Percentiles rank a stretch among this genome's conserved stretches.
phyloP scores from a whole-genome alignment of 2,888 invertebrate species.

The Drosophila kambysellisi region DNA sequence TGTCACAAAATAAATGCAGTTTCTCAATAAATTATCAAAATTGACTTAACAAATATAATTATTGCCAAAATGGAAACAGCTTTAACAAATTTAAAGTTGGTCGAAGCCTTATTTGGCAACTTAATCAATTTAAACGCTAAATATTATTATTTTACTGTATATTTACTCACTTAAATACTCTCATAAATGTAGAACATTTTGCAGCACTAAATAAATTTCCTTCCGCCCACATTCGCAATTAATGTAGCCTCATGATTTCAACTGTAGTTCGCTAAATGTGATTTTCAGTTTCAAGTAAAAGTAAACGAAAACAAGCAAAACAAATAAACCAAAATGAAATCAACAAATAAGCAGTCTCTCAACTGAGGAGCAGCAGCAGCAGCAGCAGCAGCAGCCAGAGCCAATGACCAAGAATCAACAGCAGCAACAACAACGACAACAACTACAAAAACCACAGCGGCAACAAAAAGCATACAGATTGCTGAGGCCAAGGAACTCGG shows the following conservation, averaged over 20 bases:
- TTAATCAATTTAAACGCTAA: neutral
- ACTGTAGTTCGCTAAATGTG: constrained; percentile 35
- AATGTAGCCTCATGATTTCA: constrained; percentile 35
- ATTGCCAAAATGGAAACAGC: neutral
- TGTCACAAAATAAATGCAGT: neutral
- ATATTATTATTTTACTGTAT: neutral
- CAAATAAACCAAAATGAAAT: constrained; percentile 77
- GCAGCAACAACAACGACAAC: constrained; percentile 38
- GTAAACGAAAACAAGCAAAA: constrained; percentile 69
- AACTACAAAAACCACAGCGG: constrained; percentile 27
- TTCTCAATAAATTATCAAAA: neutral
- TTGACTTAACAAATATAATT: neutral
- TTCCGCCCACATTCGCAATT: constrained; percentile 39
- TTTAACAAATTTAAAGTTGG: neutral
- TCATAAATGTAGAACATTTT: constrained; percentile 20
- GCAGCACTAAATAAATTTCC: constrained; percentile 32
- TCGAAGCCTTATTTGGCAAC: neutral
- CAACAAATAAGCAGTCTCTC: constrained; percentile 70
- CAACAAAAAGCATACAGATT: constrained; percentile 55
- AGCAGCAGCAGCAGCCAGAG: constrained; percentile 48
- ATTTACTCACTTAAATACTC: neutral
- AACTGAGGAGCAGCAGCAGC: constrained; percentile 52
- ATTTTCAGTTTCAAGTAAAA: constrained; percentile 65
- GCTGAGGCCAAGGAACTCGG: constrained; percentile 77
- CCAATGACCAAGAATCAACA: constrained; percentile 79